phyloP scores from a whole-genome alignment of 2,113 vertebrate genomes.

The Saccopteryx leptura region DNA sequence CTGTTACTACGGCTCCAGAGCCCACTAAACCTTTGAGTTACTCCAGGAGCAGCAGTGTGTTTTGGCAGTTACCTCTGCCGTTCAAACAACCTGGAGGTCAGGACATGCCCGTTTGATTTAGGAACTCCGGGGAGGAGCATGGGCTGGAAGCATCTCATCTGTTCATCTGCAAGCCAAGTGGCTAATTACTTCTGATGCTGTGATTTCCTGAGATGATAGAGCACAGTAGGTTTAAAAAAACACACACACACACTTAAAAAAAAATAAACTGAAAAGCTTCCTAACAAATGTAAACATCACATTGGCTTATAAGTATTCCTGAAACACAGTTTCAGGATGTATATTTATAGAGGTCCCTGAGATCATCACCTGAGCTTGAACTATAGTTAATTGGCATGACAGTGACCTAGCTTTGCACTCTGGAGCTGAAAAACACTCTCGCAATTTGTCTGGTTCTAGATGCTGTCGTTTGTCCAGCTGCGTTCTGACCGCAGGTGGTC shows the following conservation, averaged over 20 bases:
- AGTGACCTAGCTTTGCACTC: constrained; percentile 38
- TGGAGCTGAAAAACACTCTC: not conserved
- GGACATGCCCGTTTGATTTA: not conserved
- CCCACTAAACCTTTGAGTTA: constrained; percentile 46
- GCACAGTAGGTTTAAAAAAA: constrained; percentile 65
- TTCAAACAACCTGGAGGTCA: constrained; percentile 47
- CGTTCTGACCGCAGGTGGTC: not conserved
- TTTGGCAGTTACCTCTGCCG: not conserved
- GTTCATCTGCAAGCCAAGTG: constrained; percentile 58
- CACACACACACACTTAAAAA: not conserved
- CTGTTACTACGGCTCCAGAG: constrained; percentile 37
- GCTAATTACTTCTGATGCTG: not conserved
- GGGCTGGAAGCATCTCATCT: constrained; percentile 45
- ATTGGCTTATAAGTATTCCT: constrained; percentile 47
- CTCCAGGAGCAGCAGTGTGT: not conserved
- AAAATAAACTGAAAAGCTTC: not conserved
- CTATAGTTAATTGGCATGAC: not conserved
- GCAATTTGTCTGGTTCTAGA: constrained; percentile 9
- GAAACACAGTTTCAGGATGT: not conserved
- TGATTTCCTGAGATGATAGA: constrained; percentile 62
- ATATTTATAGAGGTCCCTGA: not conserved
- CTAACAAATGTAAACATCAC: constrained; percentile 2
- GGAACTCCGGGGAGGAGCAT: not conserved
- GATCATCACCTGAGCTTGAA: not conserved
- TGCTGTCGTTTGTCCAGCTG: constrained; percentile 54